phyloP scores from a whole-genome alignment of 2,888 invertebrate genomes.

The Drosophila anceps region DNA sequence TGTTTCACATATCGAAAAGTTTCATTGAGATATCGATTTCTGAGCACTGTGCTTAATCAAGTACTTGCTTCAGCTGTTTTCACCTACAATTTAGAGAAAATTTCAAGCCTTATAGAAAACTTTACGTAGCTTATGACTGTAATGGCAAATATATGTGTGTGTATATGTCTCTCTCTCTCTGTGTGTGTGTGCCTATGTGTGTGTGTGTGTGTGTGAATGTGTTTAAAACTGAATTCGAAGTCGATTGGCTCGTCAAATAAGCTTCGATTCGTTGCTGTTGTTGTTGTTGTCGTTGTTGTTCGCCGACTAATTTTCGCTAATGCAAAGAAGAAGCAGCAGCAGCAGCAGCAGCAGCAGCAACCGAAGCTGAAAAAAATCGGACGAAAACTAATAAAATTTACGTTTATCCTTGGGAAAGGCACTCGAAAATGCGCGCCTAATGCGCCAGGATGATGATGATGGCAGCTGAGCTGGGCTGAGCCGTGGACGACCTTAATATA shows the following conservation, averaged over 20 bases:
- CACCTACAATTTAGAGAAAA: neutral
- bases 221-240: conserved; percentile 29
- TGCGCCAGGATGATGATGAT: conserved; percentile 63
- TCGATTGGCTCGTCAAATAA: conserved; percentile 61
- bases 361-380: conserved; percentile 16
- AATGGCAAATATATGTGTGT: neutral
- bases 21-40: neutral
- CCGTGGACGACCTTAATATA: conserved; percentile 69
- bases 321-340: conserved; percentile 62
- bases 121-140: neutral
- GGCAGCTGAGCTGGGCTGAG: conserved; percentile 45
- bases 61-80: neutral
- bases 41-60: neutral
- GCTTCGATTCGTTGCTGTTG: conserved; percentile 53
- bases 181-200: neutral
- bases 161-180: no score
- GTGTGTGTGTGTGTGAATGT: neutral
- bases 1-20: neutral
- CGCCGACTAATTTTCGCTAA: conserved; percentile 79
- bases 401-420: conserved; percentile 78
- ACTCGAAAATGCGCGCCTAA: conserved; percentile 80
- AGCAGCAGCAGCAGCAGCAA: conserved; percentile 31
- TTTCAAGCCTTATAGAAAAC: conserved; percentile 27
- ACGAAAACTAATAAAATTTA: conserved; percentile 79
- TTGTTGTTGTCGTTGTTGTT: conserved; percentile 31